phyloP scores from a whole-genome alignment of 2,113 vertebrate species.

The Bubo blakistoni region DNA sequence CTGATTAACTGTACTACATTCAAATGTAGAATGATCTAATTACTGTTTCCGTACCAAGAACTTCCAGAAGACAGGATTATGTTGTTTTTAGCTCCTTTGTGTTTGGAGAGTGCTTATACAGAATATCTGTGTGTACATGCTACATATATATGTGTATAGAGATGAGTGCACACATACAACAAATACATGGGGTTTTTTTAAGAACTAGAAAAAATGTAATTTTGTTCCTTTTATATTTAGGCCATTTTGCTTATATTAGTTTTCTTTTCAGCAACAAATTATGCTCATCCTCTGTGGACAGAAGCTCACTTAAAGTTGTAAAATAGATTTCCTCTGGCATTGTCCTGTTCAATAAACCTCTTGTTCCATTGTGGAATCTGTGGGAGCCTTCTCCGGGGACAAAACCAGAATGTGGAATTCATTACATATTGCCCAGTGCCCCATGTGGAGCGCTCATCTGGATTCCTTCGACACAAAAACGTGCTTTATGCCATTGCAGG shows the following conservation, averaged over 20 bases:
- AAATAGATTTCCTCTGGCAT: conserved; percentile 46
- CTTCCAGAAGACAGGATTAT: conserved; percentile 39
- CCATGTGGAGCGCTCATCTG: conserved; percentile 33
- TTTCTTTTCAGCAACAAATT: conserved; percentile 22
- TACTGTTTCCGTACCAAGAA: conserved; percentile 29
- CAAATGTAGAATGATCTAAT: conserved; percentile 53
- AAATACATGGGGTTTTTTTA: background rate
- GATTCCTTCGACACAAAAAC: conserved; percentile 64
- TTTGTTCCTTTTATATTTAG: background rate
- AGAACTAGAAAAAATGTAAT: background rate
- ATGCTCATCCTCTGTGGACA: background rate
- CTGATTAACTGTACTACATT: conserved; percentile 49
- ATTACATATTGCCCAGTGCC: conserved; percentile 16
- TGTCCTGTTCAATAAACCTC: conserved; percentile 59
- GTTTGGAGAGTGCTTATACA: background rate
- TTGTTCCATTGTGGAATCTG: conserved; percentile 44
- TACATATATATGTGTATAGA: background rate
- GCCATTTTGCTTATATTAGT: background rate
- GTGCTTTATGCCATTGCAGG: conserved; percentile 62
- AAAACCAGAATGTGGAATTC: conserved; percentile 58
- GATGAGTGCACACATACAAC: background rate
- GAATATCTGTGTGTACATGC: background rate
- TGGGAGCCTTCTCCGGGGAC: conserved; percentile 54
- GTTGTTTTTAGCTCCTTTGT: background rate
- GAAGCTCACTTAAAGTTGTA: conserved; percentile 16